A percentile compares a stretch with the other conserved stretches of the same genome.
Evolutionary conservation across 2,888 invertebrate genomes (phyloP).

Genomic region (Cerastoderma edule): DNA sequence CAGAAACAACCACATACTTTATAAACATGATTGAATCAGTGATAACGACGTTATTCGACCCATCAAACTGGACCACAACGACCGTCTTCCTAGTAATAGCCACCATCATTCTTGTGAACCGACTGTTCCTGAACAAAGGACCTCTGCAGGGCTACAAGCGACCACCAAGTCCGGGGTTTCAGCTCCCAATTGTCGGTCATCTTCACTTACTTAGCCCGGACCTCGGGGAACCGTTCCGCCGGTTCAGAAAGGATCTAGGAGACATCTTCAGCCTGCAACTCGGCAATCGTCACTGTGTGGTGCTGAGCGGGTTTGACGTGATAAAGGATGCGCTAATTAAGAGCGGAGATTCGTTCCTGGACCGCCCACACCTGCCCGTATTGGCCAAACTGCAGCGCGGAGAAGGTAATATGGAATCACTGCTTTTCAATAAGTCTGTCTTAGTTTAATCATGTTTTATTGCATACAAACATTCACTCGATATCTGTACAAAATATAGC

Average conservation of each 20-base stretch:
- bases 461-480: too few species aligned
- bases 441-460: background rate
- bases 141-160: background rate
- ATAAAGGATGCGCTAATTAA: conserved; percentile 19
- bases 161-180: conserved; percentile 14
- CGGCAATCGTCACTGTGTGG: background rate
- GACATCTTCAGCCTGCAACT: conserved; percentile 14
- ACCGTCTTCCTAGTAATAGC: conserved; percentile 1
- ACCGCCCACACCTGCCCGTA: conserved; percentile 5
- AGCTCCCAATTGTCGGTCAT: conserved; percentile 15
- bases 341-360: conserved; percentile 2
- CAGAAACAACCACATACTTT: too few species aligned
- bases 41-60: background rate
- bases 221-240: background rate
- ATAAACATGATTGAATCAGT: background rate
- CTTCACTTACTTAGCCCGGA: background rate
- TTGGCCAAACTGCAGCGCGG: background rate
- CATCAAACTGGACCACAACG: conserved; percentile 4
- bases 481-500: too few species aligned
- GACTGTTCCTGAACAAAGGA: conserved; percentile 2
- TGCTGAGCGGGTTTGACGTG: conserved; percentile 7
- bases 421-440: background rate
- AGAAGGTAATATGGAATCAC: background rate
- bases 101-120: background rate
- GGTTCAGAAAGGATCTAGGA: conserved; percentile 1